Percentiles rank a stretch among this genome's conserved stretches.
Conservation (phyloP, 2,888 invertebrate species). For the Morpho deidamia region DNA sequence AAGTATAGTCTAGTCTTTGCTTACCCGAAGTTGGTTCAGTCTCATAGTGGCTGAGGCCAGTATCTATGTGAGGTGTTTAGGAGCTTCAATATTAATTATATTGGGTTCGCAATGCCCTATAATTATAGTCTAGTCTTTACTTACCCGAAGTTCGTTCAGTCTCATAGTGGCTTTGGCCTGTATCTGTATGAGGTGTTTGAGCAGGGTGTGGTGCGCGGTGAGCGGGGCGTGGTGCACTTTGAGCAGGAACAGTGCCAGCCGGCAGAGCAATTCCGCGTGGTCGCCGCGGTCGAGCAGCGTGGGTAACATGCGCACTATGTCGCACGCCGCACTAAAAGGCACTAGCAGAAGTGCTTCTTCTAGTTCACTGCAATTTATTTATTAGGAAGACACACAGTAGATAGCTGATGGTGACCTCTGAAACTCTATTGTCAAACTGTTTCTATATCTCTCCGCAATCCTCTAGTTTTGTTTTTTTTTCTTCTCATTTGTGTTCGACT, state of each 20-base stretch:
- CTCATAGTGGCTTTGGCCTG: constrained; percentile 77
- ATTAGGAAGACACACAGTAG: no score
- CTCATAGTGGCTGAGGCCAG: no score
- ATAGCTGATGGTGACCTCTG: no score
- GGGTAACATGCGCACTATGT: constrained; percentile 85
- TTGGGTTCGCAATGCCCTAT: no score
- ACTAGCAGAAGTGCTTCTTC: constrained; percentile 93
- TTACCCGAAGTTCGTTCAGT: constrained; percentile 80
- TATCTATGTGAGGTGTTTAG: no score
- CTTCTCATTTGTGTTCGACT: no score
- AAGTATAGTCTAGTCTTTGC: constrained; percentile 26
- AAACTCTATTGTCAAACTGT: no score
- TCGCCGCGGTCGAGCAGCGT: constrained; percentile 82
- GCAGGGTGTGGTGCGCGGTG: constrained; percentile 82
- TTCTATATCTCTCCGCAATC: no score
- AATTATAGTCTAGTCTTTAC: constrained; percentile 26
- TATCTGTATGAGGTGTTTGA: constrained; percentile 82
- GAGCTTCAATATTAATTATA: no score
- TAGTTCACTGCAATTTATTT: constrained; percentile 85
- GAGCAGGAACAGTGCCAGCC: constrained; percentile 87
- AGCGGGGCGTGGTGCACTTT: constrained; percentile 89
- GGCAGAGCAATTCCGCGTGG: constrained; percentile 86
- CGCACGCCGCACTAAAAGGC: constrained; percentile 89
- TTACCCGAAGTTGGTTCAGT: constrained; percentile 80
- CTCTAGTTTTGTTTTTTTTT: no score